These are phyloP conservation scores for Cranoglanis bouderius DNA, from an alignment of 2,113 vertebrate genomes.

Conservation along the genomic window DNA sequence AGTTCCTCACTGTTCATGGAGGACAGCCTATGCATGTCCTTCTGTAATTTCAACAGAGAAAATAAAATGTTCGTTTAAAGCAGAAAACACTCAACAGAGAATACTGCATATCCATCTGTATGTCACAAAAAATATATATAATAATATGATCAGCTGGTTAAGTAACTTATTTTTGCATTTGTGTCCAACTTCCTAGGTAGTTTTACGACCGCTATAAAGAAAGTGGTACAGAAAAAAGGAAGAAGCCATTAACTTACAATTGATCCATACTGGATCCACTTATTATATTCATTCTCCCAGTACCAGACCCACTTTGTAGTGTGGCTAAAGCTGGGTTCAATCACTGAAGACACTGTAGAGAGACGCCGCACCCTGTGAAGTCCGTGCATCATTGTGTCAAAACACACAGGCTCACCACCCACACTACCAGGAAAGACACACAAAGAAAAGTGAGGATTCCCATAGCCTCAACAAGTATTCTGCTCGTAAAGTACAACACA, in stretches of 20 bases:
- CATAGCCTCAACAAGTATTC: neutral
- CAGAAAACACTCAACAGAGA: neutral
- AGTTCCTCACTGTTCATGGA: conserved; percentile 47
- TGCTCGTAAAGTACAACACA: neutral
- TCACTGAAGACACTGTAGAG: conserved; percentile 56
- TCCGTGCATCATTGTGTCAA: conserved; percentile 55
- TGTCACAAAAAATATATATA: neutral
- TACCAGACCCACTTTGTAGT: conserved; percentile 63
- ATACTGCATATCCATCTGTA: neutral
- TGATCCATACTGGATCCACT: conserved; percentile 56
- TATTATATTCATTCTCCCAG: conserved; percentile 53
- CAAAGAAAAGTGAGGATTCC: neutral
- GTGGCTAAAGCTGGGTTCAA: conserved; percentile 47
- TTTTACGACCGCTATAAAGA: neutral
- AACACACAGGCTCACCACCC: conserved; percentile 45
- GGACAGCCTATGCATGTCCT: conserved; percentile 36
- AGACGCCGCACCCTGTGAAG: conserved; percentile 52
- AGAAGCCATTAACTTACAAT: conserved; percentile 37
- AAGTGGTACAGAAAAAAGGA: neutral
- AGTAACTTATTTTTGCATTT: neutral
- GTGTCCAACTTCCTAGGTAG: neutral
- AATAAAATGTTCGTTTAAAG: neutral
- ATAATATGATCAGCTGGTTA: neutral
- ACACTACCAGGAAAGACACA: conserved; percentile 13
- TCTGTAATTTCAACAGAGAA: conserved; percentile 5